Conservation (phyloP, 2,113 vertebrate genomes). For the Xiphophorus maculatus region DNA sequence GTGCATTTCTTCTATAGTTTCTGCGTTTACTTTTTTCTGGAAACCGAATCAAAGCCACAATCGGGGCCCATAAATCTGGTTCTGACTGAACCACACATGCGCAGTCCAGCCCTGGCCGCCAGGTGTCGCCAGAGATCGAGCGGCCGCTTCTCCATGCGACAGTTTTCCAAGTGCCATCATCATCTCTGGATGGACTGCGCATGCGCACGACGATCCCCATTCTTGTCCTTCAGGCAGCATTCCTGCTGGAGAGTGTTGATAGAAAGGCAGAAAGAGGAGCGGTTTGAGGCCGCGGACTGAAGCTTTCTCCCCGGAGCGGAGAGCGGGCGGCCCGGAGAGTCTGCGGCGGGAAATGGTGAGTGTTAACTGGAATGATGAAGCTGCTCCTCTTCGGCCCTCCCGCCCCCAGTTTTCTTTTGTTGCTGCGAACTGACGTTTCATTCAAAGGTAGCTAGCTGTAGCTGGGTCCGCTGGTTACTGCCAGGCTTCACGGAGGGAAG, state of each 20-base stretch:
- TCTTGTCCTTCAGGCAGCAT: slow-evolving; percentile 76
- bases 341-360: slow-evolving; percentile 58
- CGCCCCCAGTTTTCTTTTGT: slow-evolving; percentile 54
- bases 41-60: too few species aligned
- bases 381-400: neutral
- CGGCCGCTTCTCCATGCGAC: slow-evolving; percentile 63
- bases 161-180: slow-evolving; percentile 73
- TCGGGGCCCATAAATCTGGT: too few species aligned
- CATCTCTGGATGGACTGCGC: slow-evolving; percentile 64
- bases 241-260: slow-evolving; percentile 69
- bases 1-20: too few species aligned
- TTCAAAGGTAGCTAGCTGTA: slow-evolving; percentile 62
- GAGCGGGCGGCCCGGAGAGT: neutral
- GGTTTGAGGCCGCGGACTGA: slow-evolving; percentile 43
- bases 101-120: slow-evolving; percentile 4
- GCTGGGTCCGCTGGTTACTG: slow-evolving; percentile 8
- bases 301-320: neutral
- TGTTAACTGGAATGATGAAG: neutral
- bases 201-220: slow-evolving; percentile 69
- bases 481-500: neutral
- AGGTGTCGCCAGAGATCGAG: slow-evolving; percentile 41
- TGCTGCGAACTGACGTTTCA: slow-evolving; percentile 58
- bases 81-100: neutral
- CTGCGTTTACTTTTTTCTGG: too few species aligned
- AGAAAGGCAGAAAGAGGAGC: slow-evolving; percentile 37